Base-by-base conservation (phyloP, 2,888 invertebrate genomes). In the Heliconius hortense region DNA sequence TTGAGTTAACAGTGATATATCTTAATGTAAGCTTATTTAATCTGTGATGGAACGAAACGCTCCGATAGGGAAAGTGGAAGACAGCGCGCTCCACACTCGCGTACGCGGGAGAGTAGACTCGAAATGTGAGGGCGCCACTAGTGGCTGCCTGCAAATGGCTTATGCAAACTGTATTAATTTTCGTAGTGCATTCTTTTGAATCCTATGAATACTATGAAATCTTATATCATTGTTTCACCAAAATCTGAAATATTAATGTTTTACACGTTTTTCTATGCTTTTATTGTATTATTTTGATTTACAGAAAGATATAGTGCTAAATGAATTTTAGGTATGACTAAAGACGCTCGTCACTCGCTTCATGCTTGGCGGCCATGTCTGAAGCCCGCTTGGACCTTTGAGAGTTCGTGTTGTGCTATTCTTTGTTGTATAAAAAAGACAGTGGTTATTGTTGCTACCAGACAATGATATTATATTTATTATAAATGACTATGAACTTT, bases 381-480 rank as follows among this genome's bases (percentile, higher is more conserved):
- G 91, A 94, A 91, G 93, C 93, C 93, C 89, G 91, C 84, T 89
- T 90, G 90, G 89, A 88, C 91, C 89, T 89, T 89, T 87, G 80
- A 86, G 90, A 90, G 89, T 90, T 90, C 94, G 95, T 92, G 94
- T 90, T 91, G 94, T 94, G 94, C 90, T 91, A 89, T 92, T 91
- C 89, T 90, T 89, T 90, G 88, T 89, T 91, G 87, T 89, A 81
- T 90, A 87, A 87, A 89, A 88, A 89, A 87, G 88, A 89, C 89
- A 88, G 93, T 92, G 93, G 85, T 87, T 87, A 88, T 88, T 85
- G 84, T 88, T 89, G 81, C 82, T 84, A 80, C 84, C 85, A 87
- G 88, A 89, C 88, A 82, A 91, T 91, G 90, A 86, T 88, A 87
- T 88, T 85, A 81, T 87, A 83, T 80, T 83, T 84, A 83, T 86